Percentiles rank a stretch among this genome's conserved stretches.
Conservation (phyloP, 2,113 vertebrate species). For the Phalacrocorax carbo region DNA sequence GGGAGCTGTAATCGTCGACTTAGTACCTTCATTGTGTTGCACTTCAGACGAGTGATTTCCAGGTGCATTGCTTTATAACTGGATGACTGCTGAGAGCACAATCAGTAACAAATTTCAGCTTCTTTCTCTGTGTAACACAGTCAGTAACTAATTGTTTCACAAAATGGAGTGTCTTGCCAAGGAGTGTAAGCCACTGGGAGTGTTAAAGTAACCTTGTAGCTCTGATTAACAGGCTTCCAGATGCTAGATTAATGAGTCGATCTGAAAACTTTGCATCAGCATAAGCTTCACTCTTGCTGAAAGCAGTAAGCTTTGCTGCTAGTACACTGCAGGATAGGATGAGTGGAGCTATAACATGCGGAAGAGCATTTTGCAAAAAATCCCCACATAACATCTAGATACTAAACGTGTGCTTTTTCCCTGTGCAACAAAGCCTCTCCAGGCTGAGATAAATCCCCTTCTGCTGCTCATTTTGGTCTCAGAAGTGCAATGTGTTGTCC, state of each 20-base stretch:
- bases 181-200: slow-evolving; percentile 1
- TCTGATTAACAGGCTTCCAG: slow-evolving; percentile 56
- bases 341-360: background rate
- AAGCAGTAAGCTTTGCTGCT: background rate
- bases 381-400: background rate
- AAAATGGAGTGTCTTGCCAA: background rate
- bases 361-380: background rate
- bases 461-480: slow-evolving; percentile 13
- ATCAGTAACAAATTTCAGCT: background rate
- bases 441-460: background rate
- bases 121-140: slow-evolving; percentile 3
- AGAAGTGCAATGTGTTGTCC: slow-evolving; percentile 2
- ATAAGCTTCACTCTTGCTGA: slow-evolving; percentile 30
- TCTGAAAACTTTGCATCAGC: slow-evolving; percentile 54
- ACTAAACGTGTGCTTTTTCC: background rate
- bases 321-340: background rate
- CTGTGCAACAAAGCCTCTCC: background rate
- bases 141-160: slow-evolving; percentile 22
- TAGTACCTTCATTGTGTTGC: background rate
- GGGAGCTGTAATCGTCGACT: background rate
- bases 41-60: slow-evolving; percentile 21
- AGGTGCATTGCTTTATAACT: slow-evolving; percentile 9
- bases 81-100: background rate
- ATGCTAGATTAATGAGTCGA: slow-evolving; percentile 58
- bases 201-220: slow-evolving; percentile 25